Conservation (phyloP, 2,888 invertebrate species). For the Pollenia labialis region DNA sequence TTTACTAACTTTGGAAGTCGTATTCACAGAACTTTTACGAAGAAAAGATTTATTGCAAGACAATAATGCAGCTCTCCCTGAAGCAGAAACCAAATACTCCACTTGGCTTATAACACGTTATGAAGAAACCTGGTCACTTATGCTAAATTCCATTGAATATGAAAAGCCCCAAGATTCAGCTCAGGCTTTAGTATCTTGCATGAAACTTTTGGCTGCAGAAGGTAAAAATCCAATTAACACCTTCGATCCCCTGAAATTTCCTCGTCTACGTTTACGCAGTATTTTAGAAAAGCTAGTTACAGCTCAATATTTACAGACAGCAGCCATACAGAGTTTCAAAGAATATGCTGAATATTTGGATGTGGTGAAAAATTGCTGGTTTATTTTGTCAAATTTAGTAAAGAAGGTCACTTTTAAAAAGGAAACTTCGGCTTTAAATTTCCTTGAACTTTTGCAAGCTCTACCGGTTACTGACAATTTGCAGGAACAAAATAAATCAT, state of each 20-base stretch:
- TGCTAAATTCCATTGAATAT: constrained; percentile 86
- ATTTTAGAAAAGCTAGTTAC: constrained; percentile 88
- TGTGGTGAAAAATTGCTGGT: constrained; percentile 90
- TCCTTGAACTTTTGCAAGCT: constrained; percentile 87
- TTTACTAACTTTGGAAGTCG: constrained; percentile 88
- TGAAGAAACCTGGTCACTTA: constrained; percentile 87
- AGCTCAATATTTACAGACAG: constrained; percentile 85
- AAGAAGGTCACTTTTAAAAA: constrained; percentile 85
- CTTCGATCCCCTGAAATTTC: constrained; percentile 86
- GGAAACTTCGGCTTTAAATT: constrained; percentile 86
- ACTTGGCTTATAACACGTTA: constrained; percentile 90
- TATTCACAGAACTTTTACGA: constrained; percentile 89
- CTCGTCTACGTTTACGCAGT: constrained; percentile 87
- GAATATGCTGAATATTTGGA: constrained; percentile 91
- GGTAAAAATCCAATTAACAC: constrained; percentile 87
- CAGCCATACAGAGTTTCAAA: constrained; percentile 88
- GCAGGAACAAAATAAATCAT: constrained; percentile 78
- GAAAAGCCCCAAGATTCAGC: constrained; percentile 85
- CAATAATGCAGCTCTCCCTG: constrained; percentile 85
- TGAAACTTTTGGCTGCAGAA: constrained; percentile 90
- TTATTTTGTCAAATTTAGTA: constrained; percentile 86
- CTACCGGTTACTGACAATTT: constrained; percentile 83
- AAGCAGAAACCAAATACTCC: constrained; percentile 87
- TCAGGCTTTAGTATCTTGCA: constrained; percentile 89
- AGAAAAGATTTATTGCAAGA: constrained; percentile 86